Evolutionary conservation across 2,797 vertebrate genomes (phyloP).

Genomic region (Helarctos malayanus): DNA sequence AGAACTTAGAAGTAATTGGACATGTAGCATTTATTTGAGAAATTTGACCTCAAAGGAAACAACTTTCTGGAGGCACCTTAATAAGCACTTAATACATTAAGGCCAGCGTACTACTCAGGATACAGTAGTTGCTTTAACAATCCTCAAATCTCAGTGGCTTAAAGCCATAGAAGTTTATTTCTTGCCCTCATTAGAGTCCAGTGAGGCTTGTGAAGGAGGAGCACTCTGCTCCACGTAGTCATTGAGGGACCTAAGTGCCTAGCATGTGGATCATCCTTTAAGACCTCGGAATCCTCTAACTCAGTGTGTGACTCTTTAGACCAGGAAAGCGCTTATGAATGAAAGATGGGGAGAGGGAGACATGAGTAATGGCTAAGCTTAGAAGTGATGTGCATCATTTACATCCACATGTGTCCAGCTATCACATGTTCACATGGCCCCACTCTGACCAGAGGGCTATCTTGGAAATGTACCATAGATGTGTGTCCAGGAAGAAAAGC

Average conservation of each 20-base stretch:
- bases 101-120: background rate
- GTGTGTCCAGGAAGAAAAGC: background rate
- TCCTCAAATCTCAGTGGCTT: background rate
- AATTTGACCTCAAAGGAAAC: slow-evolving; percentile 3
- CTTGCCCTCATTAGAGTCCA: background rate
- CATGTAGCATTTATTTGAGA: background rate
- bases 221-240: background rate
- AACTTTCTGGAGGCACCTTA: background rate
- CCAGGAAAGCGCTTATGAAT: background rate
- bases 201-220: background rate
- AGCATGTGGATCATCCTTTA: background rate
- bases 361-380: background rate
- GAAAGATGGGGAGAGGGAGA: background rate
- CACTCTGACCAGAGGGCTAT: background rate
- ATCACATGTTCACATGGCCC: background rate
- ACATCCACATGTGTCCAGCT: background rate
- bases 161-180: background rate
- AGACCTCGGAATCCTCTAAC: background rate
- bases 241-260: background rate
- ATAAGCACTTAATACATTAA: background rate
- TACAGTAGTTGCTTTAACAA: background rate
- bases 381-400: background rate
- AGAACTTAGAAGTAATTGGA: background rate
- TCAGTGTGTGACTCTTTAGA: background rate
- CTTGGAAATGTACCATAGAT: background rate